Base-by-base conservation (phyloP, 2,113 vertebrate species). In the Odontesthes bonariensis region DNA sequence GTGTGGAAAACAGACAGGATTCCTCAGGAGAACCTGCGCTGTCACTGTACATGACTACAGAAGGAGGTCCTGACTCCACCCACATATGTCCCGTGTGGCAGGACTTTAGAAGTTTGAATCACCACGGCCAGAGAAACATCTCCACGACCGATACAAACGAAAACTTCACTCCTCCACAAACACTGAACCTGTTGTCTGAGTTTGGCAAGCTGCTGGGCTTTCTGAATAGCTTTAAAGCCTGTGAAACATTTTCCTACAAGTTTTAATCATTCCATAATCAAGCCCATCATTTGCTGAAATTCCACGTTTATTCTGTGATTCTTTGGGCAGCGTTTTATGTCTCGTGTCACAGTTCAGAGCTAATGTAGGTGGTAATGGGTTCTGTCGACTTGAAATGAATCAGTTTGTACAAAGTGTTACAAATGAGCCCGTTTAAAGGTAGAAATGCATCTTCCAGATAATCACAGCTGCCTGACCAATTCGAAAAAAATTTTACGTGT, bases 1-100 rank as follows among this genome's bases (percentile, higher is more conserved):
- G 79, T 77, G 85, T 62, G 79, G 62, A 86, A 75, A 83, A 78
- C 16, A 44, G 79, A 81, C 80, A 89, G 83, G 62, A 81, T 83
- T 87, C 75, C 85, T 92, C 68, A 65, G 70, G 75, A 88, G 83
- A 80, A 78, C 69, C 77, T 69, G 62, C 1, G n/a, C 46, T 58
- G 83, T 83, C 77, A 83, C 44, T 53, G 63, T 35, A 31, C 55
- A 78, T 31, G 46, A 70, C 71, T 68, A 84, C 73, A 68, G 51
- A 44, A 69, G 69, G 66, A 69, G 27, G 77, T 82, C 58, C 54
- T 40, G 62, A 47, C 54, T 68, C 73, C 31, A 32, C 51, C 77
- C 17, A 79, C 56, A 1, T 51, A 19, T 23, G 14, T 8, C 22
- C 38, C 57, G 38, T 62, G 58, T 56, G 47, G 63, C 31, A 79